phyloP scores from a whole-genome alignment of 2,888 invertebrate genomes.

The Panopea generosa region DNA sequence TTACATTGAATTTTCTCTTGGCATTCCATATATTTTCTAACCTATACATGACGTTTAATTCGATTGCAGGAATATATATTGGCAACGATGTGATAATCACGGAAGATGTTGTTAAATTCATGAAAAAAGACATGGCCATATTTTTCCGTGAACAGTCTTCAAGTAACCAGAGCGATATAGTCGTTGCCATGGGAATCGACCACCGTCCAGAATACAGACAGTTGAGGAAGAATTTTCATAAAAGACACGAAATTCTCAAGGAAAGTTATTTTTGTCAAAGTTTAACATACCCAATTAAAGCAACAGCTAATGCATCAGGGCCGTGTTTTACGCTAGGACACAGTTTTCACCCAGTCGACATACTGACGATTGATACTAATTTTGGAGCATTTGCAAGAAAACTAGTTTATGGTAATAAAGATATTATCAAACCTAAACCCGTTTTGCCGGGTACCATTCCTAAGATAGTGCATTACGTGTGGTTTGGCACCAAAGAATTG shows the following conservation, averaged over 20 bases:
- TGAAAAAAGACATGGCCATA: slow-evolving; percentile 46
- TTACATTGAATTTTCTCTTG: too few species aligned
- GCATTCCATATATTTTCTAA: too few species aligned
- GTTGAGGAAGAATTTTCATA: slow-evolving; percentile 30
- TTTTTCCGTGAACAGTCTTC: slow-evolving; percentile 16
- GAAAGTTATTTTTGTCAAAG: slow-evolving; percentile 13
- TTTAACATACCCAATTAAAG: neutral
- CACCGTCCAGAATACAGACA: slow-evolving; percentile 29
- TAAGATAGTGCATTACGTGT: slow-evolving; percentile 82
- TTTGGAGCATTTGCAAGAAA: slow-evolving; percentile 67
- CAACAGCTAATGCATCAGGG: neutral
- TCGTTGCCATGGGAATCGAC: slow-evolving; percentile 45
- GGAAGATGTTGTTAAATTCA: slow-evolving; percentile 33
- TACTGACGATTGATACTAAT: slow-evolving; percentile 66
- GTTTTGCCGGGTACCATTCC: slow-evolving; percentile 71
- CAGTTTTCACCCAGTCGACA: slow-evolving; percentile 69
- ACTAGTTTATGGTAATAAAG: slow-evolving; percentile 71
- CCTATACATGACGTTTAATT: too few species aligned
- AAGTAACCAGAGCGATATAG: slow-evolving; percentile 5
- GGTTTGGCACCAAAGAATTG: slow-evolving; percentile 77
- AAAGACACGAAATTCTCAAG: slow-evolving; percentile 1
- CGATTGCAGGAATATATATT: slow-evolving; percentile 71
- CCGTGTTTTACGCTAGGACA: slow-evolving; percentile 28
- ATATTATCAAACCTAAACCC: slow-evolving; percentile 48
- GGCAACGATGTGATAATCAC: slow-evolving; percentile 68